These are phyloP conservation scores for Tetramorium simillimum DNA, from an alignment of 1,140 invertebrate genomes.

Conservation along the genomic window DNA sequence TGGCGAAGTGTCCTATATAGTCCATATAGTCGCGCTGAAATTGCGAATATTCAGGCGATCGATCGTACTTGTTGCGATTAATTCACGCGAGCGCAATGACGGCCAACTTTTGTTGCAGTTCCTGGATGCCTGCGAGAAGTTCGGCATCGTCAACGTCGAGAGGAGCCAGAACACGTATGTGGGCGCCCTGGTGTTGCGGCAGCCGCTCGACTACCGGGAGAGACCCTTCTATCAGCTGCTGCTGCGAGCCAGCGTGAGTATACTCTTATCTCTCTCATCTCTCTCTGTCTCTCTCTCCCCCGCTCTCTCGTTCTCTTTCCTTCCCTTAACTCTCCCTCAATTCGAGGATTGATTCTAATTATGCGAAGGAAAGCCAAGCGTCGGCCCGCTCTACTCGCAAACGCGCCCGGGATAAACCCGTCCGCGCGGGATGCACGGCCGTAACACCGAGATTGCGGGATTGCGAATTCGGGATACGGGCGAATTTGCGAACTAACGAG, in stretches of 20 bases:
- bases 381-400: neutral
- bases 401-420: conserved; percentile 17
- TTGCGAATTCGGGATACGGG: neutral
- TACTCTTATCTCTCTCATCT: too few species aligned
- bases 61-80: too few species aligned
- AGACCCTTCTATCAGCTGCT: conserved; percentile 91
- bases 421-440: neutral
- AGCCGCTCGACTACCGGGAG: conserved; percentile 89
- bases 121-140: conserved; percentile 90
- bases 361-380: conserved; percentile 19
- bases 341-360: conserved; percentile 78
- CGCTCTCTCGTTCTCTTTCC: neutral
- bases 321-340: neutral
- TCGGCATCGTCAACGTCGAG: conserved; percentile 88
- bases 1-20: neutral
- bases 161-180: conserved; percentile 88
- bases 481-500: conserved; percentile 33
- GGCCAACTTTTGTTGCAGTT: conserved; percentile 85
- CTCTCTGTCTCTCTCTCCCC: too few species aligned
- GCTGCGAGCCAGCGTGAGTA: conserved; percentile 89
- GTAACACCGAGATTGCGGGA: conserved; percentile 1
- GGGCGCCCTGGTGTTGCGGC: conserved; percentile 89
- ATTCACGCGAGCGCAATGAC: neutral
- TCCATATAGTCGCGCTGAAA: neutral
- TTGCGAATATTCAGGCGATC: neutral